phyloP scores from a whole-genome alignment of 2,888 invertebrate species.

The Metallyticus violacea region DNA sequence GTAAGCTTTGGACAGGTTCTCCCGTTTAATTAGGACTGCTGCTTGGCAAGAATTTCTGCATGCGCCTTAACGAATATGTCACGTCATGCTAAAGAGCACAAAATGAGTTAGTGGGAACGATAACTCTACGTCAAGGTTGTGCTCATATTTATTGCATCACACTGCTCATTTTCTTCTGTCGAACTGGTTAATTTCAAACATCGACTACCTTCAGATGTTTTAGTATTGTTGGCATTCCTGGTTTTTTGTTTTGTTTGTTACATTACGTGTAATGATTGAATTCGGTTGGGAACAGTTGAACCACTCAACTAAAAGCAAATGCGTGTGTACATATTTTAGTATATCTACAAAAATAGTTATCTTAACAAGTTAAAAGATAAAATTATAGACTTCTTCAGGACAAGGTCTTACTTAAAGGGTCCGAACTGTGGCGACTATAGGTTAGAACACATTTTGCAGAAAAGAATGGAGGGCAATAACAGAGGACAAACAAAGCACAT shows the following conservation, averaged over 20 bases:
- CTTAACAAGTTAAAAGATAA: too few relatives aligned
- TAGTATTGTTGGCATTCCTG: not conserved
- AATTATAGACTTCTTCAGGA: too few relatives aligned
- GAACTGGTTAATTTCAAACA: not conserved
- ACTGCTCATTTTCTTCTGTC: not conserved
- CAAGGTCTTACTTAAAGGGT: too few relatives aligned
- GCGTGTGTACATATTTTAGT: too few relatives aligned
- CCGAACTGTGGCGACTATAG: too few relatives aligned
- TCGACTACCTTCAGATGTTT: not conserved
- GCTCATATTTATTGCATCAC: not conserved
- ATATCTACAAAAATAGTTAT: too few relatives aligned
- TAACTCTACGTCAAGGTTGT: not conserved
- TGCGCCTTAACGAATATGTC: not conserved
- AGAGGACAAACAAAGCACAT: too few relatives aligned
- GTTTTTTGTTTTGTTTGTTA: not conserved
- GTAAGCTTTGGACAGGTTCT: not conserved
- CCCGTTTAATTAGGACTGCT: not conserved
- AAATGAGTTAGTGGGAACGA: not conserved
- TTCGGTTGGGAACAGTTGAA: not conserved
- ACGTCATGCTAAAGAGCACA: not conserved
- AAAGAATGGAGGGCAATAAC: too few relatives aligned
- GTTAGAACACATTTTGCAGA: too few relatives aligned
- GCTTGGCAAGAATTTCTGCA: not conserved
- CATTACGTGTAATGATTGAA: not conserved
- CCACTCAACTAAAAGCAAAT: too few relatives aligned